Evolutionary conservation across 2,797 vertebrate genomes (phyloP).

Genomic region (Odontamblyopus lacepedii): DNA sequence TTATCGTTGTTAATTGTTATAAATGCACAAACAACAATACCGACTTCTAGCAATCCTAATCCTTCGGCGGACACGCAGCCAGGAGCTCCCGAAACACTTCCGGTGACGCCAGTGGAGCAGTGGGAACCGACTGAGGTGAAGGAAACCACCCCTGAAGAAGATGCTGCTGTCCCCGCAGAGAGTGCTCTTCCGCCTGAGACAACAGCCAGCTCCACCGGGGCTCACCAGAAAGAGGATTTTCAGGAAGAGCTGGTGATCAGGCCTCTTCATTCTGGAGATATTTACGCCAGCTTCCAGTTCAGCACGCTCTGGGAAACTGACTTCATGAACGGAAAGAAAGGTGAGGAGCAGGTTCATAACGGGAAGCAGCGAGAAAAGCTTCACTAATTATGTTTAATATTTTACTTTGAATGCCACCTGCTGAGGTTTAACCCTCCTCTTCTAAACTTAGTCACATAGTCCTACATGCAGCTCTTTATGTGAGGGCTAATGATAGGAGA

Average conservation of each 20-base stretch:
- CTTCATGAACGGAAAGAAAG: conserved; percentile 75
- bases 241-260: conserved; percentile 89
- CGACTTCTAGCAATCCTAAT: not conserved
- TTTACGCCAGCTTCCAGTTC: conserved; percentile 94
- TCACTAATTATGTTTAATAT: not conserved
- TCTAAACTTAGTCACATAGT: too few relatives aligned
- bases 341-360: conserved; percentile 54
- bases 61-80: not conserved
- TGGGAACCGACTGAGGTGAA: conserved; percentile 58
- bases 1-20: conserved; percentile 13
- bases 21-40: conserved; percentile 24
- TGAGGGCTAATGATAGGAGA: too few relatives aligned
- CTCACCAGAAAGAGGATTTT: conserved; percentile 76
- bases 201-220: not conserved
- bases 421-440: too few relatives aligned
- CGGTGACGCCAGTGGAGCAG: conserved; percentile 7
- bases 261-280: conserved; percentile 87
- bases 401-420: too few relatives aligned
- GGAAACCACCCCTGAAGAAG: not conserved
- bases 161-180: conserved; percentile 6
- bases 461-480: too few relatives aligned
- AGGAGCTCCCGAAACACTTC: conserved; percentile 5
- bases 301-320: conserved; percentile 90
- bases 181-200: not conserved
- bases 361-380: not conserved